Percentiles rank a stretch among this genome's conserved stretches.
phyloP scores from a whole-genome alignment of 2,888 invertebrate genomes.

The Bhutanitis thaidina region DNA sequence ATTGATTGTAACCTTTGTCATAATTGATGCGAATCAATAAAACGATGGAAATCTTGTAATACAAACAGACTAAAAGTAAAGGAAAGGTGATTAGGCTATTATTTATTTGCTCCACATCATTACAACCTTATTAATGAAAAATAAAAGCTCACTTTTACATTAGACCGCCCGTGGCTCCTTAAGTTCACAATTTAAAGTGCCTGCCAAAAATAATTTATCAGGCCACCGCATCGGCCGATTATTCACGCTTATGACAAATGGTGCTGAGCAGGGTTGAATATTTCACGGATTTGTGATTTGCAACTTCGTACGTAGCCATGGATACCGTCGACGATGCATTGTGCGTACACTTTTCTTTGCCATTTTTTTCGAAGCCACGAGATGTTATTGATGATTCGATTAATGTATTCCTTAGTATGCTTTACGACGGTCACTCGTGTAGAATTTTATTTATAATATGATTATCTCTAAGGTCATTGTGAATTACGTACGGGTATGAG shows the following conservation, averaged over 20 bases:
- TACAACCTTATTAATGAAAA: constrained; percentile 22
- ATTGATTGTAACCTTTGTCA: neutral
- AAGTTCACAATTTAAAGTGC: constrained; percentile 46
- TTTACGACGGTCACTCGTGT: constrained; percentile 15
- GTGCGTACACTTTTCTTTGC: constrained; percentile 20
- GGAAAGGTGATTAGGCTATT: constrained; percentile 15
- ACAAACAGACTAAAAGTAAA: constrained; percentile 3
- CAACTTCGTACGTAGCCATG: constrained; percentile 20
- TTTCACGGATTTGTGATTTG: constrained; percentile 66
- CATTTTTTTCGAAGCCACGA: constrained; percentile 24
- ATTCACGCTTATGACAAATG: constrained; percentile 68
- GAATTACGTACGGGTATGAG: neutral
- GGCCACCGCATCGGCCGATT: constrained; percentile 39
- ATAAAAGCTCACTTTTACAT: constrained; percentile 14
- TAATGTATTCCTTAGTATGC: constrained; percentile 18
- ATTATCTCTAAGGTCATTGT: constrained; percentile 14
- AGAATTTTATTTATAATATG: constrained; percentile 16
- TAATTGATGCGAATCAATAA: neutral
- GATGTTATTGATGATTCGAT: constrained; percentile 23
- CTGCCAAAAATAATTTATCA: constrained; percentile 67
- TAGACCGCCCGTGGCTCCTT: constrained; percentile 26
- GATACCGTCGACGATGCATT: constrained; percentile 9
- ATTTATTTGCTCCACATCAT: constrained; percentile 15
- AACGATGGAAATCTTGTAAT: neutral
- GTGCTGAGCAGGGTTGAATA: constrained; percentile 40